Conservation (phyloP, 2,113 vertebrate species). For the Alethe diademata region DNA sequence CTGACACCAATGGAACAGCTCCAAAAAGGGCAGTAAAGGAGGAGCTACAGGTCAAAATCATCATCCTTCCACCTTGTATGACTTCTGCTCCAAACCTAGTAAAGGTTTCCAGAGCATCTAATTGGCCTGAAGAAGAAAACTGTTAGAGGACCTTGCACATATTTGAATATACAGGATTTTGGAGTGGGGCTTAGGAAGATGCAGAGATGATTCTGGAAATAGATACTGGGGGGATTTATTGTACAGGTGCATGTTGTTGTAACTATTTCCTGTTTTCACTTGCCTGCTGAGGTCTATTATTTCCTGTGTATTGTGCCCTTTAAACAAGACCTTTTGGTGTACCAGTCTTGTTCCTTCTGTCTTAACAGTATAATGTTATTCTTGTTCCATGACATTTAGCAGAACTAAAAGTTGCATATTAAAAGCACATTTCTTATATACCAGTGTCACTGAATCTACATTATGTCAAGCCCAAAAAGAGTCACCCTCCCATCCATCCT, state of each 20-base stretch:
- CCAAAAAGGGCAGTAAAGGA: not conserved
- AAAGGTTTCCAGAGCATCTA: not conserved
- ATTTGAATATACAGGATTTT: not conserved
- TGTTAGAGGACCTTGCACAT: not conserved
- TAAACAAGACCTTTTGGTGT: not conserved
- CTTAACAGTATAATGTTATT: not conserved
- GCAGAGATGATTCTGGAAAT: not conserved
- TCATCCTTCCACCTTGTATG: not conserved
- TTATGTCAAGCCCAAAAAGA: not conserved
- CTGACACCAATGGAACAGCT: not conserved
- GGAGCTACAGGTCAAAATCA: not conserved
- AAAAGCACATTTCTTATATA: not conserved
- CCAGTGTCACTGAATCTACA: not conserved
- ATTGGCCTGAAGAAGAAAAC: not conserved
- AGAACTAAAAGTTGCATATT: not conserved
- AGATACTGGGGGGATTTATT: not conserved
- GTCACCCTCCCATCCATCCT: not conserved
- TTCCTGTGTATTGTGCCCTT: not conserved
- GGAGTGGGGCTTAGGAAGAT: not conserved
- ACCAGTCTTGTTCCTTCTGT: not conserved
- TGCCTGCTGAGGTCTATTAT: not conserved
- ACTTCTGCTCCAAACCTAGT: not conserved
- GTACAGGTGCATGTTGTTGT: not conserved
- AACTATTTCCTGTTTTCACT: not conserved
- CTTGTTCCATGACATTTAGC: not conserved